Conservation (phyloP, 2,888 invertebrate genomes). For the Drosophila planitibia region DNA sequence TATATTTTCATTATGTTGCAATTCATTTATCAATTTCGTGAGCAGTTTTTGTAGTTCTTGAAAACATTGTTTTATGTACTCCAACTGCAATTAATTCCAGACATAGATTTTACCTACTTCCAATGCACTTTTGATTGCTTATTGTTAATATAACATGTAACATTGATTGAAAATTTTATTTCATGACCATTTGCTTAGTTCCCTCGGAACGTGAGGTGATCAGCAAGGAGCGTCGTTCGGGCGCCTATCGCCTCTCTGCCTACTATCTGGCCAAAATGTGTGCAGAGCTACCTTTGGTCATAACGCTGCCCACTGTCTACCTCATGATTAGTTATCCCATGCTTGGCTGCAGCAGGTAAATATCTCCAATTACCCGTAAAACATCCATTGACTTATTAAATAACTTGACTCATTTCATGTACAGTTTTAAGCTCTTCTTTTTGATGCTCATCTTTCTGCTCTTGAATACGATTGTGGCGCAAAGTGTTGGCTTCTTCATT, state of each 20-base stretch:
- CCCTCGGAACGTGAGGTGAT: slow-evolving; percentile 92
- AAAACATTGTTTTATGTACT: neutral
- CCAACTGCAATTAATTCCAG: neutral
- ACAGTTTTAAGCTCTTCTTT: slow-evolving; percentile 88
- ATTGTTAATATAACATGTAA: neutral
- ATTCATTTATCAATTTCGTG: neutral
- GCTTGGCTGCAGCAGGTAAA: slow-evolving; percentile 87
- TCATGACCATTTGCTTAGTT: slow-evolving; percentile 86
- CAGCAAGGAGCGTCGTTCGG: slow-evolving; percentile 91
- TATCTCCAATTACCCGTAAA: neutral
- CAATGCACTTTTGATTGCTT: neutral
- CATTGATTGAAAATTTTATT: neutral
- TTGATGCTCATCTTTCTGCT: slow-evolving; percentile 89
- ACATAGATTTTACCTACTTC: neutral
- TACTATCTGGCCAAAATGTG: slow-evolving; percentile 94
- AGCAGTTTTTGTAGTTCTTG: neutral
- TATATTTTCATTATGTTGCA: neutral
- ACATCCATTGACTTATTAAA: too few species aligned
- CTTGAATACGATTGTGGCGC: slow-evolving; percentile 90
- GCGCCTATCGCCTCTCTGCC: slow-evolving; percentile 91
- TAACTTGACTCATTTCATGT: neutral
- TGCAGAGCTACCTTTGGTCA: slow-evolving; percentile 91
- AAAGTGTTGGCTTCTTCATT: slow-evolving; percentile 92
- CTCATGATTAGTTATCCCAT: slow-evolving; percentile 92
- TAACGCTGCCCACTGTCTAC: slow-evolving; percentile 91